Percentiles rank a stretch among this genome's conserved stretches.
Conservation (phyloP, 2,888 invertebrate species). For the Lottia gigantea region DNA sequence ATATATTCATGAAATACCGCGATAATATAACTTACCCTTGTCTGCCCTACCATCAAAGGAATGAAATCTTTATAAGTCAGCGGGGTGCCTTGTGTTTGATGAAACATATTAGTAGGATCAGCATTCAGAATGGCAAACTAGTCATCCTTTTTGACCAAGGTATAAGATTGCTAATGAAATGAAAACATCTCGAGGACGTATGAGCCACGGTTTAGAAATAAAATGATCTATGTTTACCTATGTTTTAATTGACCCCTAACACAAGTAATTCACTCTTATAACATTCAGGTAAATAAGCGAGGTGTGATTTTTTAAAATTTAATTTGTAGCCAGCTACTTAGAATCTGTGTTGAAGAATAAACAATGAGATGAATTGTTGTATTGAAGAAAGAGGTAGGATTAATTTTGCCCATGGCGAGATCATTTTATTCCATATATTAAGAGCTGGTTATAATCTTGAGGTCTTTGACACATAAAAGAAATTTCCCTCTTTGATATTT, state of each 20-base stretch:
- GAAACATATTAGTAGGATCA: not conserved
- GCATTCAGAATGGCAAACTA: not conserved
- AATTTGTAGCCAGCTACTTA: not conserved
- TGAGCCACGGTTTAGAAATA: not conserved
- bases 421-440: not conserved
- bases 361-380: conserved; percentile 3
- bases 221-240: not conserved
- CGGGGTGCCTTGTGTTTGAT: not conserved
- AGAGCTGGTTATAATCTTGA: not conserved
- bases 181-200: not conserved
- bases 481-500: not conserved
- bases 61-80: not conserved
- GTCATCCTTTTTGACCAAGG: not conserved
- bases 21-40: too few relatives aligned
- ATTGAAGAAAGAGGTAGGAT: conserved; percentile 6
- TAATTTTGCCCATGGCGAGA: not conserved
- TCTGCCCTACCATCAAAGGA: not conserved
- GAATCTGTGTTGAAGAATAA: not conserved
- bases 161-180: conserved; percentile 3
- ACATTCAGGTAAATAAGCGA: not conserved
- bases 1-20: too few relatives aligned
- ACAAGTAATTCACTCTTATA: conserved; percentile 4
- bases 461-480: not conserved
- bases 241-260: conserved; percentile 4
- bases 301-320: not conserved